Conservation (phyloP, 2,797 vertebrate species). For the Schizopygopsis malacanthus region DNA sequence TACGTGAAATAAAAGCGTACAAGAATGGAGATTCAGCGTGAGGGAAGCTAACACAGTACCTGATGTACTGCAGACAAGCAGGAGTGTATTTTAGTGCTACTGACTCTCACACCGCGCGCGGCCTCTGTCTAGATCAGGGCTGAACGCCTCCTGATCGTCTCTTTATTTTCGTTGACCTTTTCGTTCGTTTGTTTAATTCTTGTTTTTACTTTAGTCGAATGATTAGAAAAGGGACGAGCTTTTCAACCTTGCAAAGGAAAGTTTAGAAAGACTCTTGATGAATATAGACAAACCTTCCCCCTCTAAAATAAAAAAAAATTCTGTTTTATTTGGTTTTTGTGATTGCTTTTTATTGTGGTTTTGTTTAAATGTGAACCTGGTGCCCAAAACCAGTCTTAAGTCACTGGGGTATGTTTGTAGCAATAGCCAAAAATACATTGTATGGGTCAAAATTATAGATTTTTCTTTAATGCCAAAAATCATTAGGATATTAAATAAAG, state of each 20-base stretch:
- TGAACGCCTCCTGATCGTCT: conserved; percentile 72
- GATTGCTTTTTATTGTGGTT: conserved; percentile 34
- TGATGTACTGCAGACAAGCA: conserved; percentile 58
- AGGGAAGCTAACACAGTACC: conserved; percentile 55
- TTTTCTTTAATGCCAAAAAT: too few species aligned
- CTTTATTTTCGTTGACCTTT: conserved; percentile 64
- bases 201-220: conserved; percentile 74
- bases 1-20: conserved; percentile 53
- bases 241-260: conserved; percentile 65
- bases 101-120: conserved; percentile 67
- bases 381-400: too few species aligned
- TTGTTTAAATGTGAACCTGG: neutral
- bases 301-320: conserved; percentile 72
- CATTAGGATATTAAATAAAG: too few species aligned
- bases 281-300: conserved; percentile 80
- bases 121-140: conserved; percentile 77
- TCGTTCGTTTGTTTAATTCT: conserved; percentile 66
- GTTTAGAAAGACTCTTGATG: conserved; percentile 76
- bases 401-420: too few species aligned
- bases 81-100: conserved; percentile 66
- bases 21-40: conserved; percentile 60
- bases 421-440: too few species aligned
- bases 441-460: too few species aligned
- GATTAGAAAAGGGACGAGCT: conserved; percentile 69
- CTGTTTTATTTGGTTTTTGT: conserved; percentile 66